phyloP scores from a whole-genome alignment of 1,140 invertebrate species.

The Cylas formicarius region DNA sequence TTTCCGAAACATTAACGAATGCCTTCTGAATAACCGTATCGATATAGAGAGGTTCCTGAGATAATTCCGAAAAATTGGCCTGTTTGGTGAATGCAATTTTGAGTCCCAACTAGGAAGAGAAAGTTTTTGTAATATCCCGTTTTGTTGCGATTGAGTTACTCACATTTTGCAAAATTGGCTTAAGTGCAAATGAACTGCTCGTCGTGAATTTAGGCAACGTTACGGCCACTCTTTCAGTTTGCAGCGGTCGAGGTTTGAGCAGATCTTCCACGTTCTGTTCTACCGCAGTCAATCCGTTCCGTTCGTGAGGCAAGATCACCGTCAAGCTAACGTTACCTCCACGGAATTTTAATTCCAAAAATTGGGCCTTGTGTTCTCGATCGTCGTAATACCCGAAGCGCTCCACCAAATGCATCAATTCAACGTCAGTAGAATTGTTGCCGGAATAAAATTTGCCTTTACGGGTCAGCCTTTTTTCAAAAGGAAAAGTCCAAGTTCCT shows the following conservation, averaged over 20 bases:
- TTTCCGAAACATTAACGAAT: constrained; percentile 58
- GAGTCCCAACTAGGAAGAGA: constrained; percentile 44
- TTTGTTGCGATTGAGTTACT: too few species aligned
- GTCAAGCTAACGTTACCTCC: constrained; percentile 53
- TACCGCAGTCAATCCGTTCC: constrained; percentile 44
- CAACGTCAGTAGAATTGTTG: constrained; percentile 31
- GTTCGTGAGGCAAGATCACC: constrained; percentile 55
- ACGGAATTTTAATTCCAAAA: constrained; percentile 50
- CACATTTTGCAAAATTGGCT: constrained; percentile 35
- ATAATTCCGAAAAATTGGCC: constrained; percentile 47
- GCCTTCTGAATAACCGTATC: constrained; percentile 53
- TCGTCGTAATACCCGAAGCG: constrained; percentile 46
- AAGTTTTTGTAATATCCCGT: too few species aligned
- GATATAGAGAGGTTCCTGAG: constrained; percentile 21
- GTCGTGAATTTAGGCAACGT: constrained; percentile 43
- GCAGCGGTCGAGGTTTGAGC: constrained; percentile 8
- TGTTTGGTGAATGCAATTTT: constrained; percentile 43
- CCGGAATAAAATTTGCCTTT: too few species aligned
- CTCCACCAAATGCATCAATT: constrained; percentile 55
- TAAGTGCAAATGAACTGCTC: constrained; percentile 36
- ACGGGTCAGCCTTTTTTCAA: too few species aligned
- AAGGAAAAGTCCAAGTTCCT: too few species aligned
- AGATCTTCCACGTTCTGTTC: constrained; percentile 12
- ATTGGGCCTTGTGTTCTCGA: constrained; percentile 45
- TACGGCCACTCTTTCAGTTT: constrained; percentile 17